Evolutionary conservation across 2,797 vertebrate species (phyloP).

Genomic region (Rhyacichthys aspro): DNA sequence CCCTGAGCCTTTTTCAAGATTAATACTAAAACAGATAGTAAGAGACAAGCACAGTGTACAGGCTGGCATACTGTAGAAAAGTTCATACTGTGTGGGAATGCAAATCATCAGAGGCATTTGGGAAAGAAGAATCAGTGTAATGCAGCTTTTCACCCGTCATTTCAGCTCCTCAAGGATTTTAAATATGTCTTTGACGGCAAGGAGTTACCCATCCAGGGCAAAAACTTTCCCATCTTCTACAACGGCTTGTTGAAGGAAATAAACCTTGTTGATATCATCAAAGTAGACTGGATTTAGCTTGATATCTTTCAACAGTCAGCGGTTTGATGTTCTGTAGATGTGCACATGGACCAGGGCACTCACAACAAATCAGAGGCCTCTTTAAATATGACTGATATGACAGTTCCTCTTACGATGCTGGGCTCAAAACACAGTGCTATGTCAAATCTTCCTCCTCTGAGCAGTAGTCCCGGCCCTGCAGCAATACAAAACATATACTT

Average conservation of each 20-base stretch:
- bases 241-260: slow-evolving; percentile 35
- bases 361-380: slow-evolving; percentile 13
- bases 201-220: not conserved
- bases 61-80: slow-evolving; percentile 58
- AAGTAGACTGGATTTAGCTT: not conserved
- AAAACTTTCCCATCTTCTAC: slow-evolving; percentile 18
- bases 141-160: not conserved
- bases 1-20: slow-evolving; percentile 77
- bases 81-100: slow-evolving; percentile 58
- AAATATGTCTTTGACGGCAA: slow-evolving; percentile 6
- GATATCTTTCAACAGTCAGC: slow-evolving; percentile 3
- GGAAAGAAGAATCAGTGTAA: not conserved
- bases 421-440: slow-evolving; percentile 58
- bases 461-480: slow-evolving; percentile 95
- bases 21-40: slow-evolving; percentile 29
- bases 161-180: slow-evolving; percentile 11
- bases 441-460: slow-evolving; percentile 90
- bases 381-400: slow-evolving; percentile 4
- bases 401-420: slow-evolving; percentile 18
- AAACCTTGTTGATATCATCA: slow-evolving; percentile 8
- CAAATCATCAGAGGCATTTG: slow-evolving; percentile 28
- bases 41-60: slow-evolving; percentile 44
- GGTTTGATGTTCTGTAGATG: slow-evolving; percentile 10
- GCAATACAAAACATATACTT: not conserved
- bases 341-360: slow-evolving; percentile 29